Conservation (phyloP, 35 echinoderm and acorn worm species). For the Apostichopus californicus region DNA sequence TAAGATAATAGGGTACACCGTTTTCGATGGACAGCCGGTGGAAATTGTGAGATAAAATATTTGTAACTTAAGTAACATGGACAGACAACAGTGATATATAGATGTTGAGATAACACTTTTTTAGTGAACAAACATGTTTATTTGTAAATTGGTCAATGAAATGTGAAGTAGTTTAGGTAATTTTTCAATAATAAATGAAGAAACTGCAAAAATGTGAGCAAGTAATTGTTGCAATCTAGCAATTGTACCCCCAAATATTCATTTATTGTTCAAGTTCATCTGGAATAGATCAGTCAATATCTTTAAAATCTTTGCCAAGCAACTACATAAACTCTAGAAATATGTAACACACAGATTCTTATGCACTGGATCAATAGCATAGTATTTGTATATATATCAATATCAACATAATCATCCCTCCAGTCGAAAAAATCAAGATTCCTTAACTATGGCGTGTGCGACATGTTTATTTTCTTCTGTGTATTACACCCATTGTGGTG, state of each 20-base stretch:
- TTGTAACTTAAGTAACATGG: constrained; percentile 25
- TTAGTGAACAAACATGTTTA: constrained; percentile 12
- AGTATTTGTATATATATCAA: constrained; percentile 12
- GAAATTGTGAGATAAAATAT: constrained; percentile 23
- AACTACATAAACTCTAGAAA: constrained; percentile 17
- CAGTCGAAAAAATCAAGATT: too few relatives aligned
- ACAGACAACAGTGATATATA: constrained; percentile 35
- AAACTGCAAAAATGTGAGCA: constrained; percentile 10
- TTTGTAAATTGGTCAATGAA: constrained; percentile 19
- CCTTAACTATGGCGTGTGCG: too few relatives aligned
- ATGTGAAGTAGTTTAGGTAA: constrained; percentile 4
- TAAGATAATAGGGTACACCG: constrained; percentile 15
- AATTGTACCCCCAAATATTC: constrained; percentile 10
- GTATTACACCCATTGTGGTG: too few relatives aligned
- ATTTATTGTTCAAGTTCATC: constrained; percentile 20
- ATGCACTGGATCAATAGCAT: constrained; percentile 16
- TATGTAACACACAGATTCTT: constrained; percentile 9
- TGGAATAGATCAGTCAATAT: constrained; percentile 4
- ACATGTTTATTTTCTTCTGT: too few relatives aligned
- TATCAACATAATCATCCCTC: too few relatives aligned
- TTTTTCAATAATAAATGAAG: constrained; percentile 29
- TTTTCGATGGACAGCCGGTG: constrained; percentile 5
- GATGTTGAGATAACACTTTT: not conserved
- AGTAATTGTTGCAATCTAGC: constrained; percentile 18
- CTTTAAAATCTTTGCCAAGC: not conserved